Base-by-base conservation (phyloP, 2,888 invertebrate genomes). In the Luperina nickerlii region DNA sequence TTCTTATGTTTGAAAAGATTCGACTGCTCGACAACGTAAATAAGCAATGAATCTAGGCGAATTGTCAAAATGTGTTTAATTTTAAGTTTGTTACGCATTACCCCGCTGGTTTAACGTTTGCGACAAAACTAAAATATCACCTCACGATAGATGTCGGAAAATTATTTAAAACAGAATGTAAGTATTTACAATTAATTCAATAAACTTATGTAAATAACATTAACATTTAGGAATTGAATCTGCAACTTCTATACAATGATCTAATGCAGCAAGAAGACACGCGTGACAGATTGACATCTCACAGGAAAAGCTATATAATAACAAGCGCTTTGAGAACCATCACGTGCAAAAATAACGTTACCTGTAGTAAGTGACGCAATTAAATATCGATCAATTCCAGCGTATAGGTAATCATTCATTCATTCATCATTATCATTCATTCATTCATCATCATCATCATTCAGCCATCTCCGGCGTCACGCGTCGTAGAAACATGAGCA, bases 71-170 rank as follows among this genome's bases (percentile, higher is more conserved):
- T 32, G 6, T 24, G 24, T 32, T 8, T 32, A 65, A 32, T 65
- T 42, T 24, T 24, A n/a, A 20, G 20, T 13, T 6, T 38, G 11
- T 67, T 42, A 71, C n/a, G n/a, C n/a, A n/a, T 42, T 2, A 74
- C 4, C n/a, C 38, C 4, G 5, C 32, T 45, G 27, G 13, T 13
- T 66, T 24, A 65, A 75, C 18, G 15, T 72, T 83, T 72, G 13
- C 60, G 68, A 79, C 60, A 78, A 76, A 85, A 85, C 86, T 88
- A 85, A 88, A 85, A 85, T 85, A 86, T 77, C 82, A 67, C 20
- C 57, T 76, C 72, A 77, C 32, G 85, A 65, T 65, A 79, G 3
- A 60, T 48, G 32, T 79, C 38, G 60, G 38, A 54, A 85, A 81
- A 87, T n/a, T 76, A 74, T 78, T 79, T 57, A 67, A 73, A 84